Evolutionary conservation across 2,797 vertebrate species (phyloP), one percentile per base, ranked within the genome.

Genomic region (Sebastes vulpes): DNA sequence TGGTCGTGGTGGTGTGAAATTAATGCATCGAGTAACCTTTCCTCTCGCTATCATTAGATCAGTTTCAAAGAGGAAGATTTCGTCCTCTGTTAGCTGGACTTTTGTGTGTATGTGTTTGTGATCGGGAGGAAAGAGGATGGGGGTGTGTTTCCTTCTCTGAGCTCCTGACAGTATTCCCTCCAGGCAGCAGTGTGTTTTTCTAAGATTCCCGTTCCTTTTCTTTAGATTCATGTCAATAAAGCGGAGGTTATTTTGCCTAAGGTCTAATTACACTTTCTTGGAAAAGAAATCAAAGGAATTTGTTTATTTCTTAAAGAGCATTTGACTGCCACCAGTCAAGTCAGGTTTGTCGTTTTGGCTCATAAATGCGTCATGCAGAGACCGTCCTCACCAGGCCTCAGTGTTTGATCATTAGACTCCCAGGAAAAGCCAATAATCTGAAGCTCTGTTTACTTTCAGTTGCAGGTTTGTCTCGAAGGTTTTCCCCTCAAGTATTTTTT

Each of bases 51-150:
- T 81, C 42, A 18, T 65, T 59, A 20, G 29, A 79, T 87, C 72
- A 35, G 21, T 77, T 86, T 82, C 70, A 87, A 52, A 82, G 32
- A 56, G 52, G 16, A 52, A n/a, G 64, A 53, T 72, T 65, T 82
- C 2, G 0, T 42, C 29, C 54, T 67, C 52, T 67, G n/a, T 6
- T 32, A 21, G 42, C 28, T 42, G 38, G 25, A 32, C 8, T 21
- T 56, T 5, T 28, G 16, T 65, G 26, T 32, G 48, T 65, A 8
- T 66, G 54, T 80, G 56, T 86, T 23, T 89, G 78, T 82, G 68
- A 75, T 83, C n/a, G 14, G 2, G 52, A 81, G 75, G 87, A 80
- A 91, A 57, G 18, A 53, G 68, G 38, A 70, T 32, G 70, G 18
- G n/a, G 57, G 65, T 31, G 84, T 67, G 77, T 71, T 87, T 89